Percentiles rank a stretch among this genome's conserved stretches.
Conservation (phyloP, 2,113 vertebrate species). For the Cardinalis cardinalis region DNA sequence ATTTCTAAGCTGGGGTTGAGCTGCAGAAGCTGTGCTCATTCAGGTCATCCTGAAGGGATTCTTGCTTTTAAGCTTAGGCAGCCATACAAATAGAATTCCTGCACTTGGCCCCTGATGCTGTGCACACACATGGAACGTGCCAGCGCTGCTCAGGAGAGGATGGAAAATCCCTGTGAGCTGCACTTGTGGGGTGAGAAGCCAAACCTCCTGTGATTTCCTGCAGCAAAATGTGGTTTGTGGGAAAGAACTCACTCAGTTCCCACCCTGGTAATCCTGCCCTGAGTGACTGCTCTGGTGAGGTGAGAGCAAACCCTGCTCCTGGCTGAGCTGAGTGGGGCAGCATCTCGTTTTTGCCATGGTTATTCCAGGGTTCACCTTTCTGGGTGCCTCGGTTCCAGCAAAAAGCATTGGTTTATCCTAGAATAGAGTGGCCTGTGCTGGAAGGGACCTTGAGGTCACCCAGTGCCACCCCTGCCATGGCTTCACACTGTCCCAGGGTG, state of each 20-base stretch:
- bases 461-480: not conserved
- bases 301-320: not conserved
- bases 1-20: not conserved
- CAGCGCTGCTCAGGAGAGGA: not conserved
- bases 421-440: not conserved
- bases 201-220: not conserved
- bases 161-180: not conserved
- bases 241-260: not conserved
- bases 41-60: not conserved
- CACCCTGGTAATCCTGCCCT: not conserved
- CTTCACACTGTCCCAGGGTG: rapidly evolving
- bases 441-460: not conserved
- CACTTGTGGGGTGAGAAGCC: not conserved
- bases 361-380: not conserved
- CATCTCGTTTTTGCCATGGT: not conserved
- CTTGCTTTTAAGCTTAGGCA: constrained; percentile 6
- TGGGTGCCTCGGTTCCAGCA: not conserved
- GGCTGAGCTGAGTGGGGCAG: not conserved
- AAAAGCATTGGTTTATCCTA: not conserved
- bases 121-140: not conserved
- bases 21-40: constrained; percentile 22
- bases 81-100: not conserved
- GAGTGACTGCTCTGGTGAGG: not conserved
- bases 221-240: not conserved
- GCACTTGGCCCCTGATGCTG: not conserved